A percentile compares a stretch with the other conserved stretches of the same genome.
These are phyloP conservation scores for Nebria brevicollis DNA, from an alignment of 2,888 invertebrate species.

Conservation along the genomic window DNA sequence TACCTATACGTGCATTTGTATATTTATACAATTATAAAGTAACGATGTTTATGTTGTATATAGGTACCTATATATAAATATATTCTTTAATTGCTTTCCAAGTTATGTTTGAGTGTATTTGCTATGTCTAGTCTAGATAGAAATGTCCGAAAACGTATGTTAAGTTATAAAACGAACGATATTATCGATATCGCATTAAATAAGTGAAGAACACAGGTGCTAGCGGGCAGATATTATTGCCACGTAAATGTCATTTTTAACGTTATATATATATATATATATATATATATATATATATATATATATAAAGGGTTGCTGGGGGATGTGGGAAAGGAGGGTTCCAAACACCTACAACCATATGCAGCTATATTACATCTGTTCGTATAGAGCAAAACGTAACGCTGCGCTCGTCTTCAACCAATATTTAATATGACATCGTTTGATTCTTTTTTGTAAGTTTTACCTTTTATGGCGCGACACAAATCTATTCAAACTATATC, in stretches of 20 bases:
- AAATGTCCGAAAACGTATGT: not conserved
- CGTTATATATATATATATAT: not conserved
- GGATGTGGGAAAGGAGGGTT: too few relatives aligned
- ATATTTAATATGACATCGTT: not conserved
- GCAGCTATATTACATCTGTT: not conserved
- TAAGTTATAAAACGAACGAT: not conserved
- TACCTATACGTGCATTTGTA: not conserved
- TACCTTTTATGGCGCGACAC: not conserved
- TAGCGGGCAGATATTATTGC: conserved; percentile 13
- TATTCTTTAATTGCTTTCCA: not conserved
- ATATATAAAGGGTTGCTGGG: too few relatives aligned
- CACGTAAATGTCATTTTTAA: conserved; percentile 36
- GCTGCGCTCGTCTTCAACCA: not conserved
- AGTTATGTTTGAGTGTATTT: not conserved
- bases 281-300: too few relatives aligned
- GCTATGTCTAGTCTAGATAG: not conserved
- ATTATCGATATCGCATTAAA: conserved; percentile 27
- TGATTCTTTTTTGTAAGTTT: not conserved
- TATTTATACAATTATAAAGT: not conserved
- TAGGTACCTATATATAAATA: too few relatives aligned
- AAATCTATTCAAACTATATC: not conserved
- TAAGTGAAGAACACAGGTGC: conserved; percentile 19
- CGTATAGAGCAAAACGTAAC: not conserved
- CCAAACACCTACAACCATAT: too few relatives aligned
- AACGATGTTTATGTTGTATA: not conserved